These are phyloP conservation scores for Reticulitermes lucifugus DNA, from an alignment of 2,888 invertebrate species.

Conservation along the genomic window DNA sequence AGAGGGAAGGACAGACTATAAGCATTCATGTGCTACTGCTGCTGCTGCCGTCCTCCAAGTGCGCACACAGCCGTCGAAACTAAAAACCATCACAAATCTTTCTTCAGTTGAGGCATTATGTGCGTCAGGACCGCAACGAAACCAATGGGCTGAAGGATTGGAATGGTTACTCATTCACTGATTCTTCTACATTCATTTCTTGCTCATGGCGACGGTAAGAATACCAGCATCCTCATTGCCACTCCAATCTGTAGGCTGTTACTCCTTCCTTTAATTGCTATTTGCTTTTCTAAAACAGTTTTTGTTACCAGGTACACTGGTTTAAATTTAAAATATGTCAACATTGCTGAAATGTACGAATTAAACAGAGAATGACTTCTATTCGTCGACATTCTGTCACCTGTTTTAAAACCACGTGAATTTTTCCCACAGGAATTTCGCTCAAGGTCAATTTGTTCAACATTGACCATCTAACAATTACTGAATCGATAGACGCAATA, in stretches of 20 bases:
- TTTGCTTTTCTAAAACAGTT: no score
- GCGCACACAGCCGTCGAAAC: conserved; percentile 30
- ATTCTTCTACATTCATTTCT: background rate
- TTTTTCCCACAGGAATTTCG: no score
- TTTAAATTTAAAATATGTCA: no score
- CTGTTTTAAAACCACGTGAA: no score
- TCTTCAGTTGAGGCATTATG: conserved; percentile 17
- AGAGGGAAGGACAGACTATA: conserved; percentile 6
- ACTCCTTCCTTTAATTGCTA: no score
- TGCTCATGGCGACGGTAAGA: background rate
- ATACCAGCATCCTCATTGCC: background rate
- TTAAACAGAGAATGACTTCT: no score
- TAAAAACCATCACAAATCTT: conserved; percentile 36
- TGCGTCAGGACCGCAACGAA: conserved; percentile 3
- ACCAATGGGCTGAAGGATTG: conserved; percentile 17
- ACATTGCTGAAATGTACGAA: no score
- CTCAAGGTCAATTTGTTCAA: no score
- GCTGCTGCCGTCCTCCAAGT: conserved; percentile 7
- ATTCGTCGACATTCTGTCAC: no score
- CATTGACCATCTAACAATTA: no score
- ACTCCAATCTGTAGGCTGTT: background rate
- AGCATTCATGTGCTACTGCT: conserved; percentile 21
- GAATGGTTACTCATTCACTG: conserved; percentile 21
- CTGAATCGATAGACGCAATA: no score
- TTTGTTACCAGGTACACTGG: no score